Evolutionary conservation across 2,113 vertebrate species (phyloP).

Genomic region (Micronycteris hirsuta): DNA sequence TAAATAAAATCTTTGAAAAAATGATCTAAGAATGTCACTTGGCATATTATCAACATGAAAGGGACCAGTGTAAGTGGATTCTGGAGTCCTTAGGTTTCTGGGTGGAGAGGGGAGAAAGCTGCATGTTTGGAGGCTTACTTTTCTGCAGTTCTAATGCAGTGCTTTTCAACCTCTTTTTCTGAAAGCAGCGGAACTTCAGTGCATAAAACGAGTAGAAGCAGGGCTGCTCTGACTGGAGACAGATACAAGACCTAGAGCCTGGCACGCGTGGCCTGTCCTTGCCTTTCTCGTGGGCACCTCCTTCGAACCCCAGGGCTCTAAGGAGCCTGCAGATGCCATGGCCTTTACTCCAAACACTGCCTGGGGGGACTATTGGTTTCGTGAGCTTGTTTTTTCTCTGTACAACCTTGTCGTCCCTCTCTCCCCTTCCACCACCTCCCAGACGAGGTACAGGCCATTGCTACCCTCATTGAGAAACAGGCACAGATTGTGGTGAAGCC

Average conservation of each 20-base stretch:
- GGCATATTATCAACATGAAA: background rate
- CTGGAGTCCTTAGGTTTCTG: background rate
- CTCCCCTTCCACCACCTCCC: background rate
- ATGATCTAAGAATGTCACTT: background rate
- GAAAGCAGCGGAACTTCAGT: background rate
- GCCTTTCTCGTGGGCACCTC: background rate
- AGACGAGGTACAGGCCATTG: conserved; percentile 93
- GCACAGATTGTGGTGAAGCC: conserved; percentile 96
- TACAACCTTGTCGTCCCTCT: background rate
- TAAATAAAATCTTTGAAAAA: background rate
- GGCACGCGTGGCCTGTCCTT: background rate
- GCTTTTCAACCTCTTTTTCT: background rate
- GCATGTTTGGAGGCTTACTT: background rate
- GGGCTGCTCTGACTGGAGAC: background rate
- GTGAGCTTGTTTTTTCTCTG: background rate
- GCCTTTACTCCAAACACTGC: background rate
- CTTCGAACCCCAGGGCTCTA: background rate
- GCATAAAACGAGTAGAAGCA: background rate
- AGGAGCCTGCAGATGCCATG: background rate
- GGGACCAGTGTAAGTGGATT: background rate
- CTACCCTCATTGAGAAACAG: conserved; percentile 97
- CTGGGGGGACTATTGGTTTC: background rate
- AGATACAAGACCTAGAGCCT: background rate
- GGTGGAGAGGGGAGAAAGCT: background rate
- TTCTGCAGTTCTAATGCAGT: background rate